phyloP scores from a whole-genome alignment of 2,113 vertebrate genomes.

The Oplegnathus fasciatus region DNA sequence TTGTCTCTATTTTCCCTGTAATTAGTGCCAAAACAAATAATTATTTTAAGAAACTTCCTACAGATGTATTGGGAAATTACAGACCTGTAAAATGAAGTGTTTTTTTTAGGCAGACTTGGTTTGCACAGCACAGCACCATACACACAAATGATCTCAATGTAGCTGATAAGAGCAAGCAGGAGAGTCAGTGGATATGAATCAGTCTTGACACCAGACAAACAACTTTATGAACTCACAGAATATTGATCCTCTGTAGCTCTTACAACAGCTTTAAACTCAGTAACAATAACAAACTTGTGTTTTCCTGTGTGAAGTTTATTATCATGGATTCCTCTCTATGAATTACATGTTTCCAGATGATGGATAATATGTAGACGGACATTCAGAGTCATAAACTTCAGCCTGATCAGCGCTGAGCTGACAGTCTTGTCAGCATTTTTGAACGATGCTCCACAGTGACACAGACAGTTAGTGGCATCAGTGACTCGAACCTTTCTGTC shows the following conservation, averaged over 20 bases:
- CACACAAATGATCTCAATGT: background rate
- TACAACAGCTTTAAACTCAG: background rate
- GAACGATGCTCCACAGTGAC: background rate
- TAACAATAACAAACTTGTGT: background rate
- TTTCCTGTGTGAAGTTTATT: background rate
- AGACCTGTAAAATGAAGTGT: background rate
- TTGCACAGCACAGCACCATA: background rate
- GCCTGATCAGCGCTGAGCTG: constrained; percentile 14
- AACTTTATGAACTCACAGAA: background rate
- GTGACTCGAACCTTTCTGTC: constrained; percentile 5
- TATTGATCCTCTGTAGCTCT: background rate
- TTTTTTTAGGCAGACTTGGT: background rate
- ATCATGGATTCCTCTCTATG: background rate
- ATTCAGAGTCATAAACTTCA: background rate
- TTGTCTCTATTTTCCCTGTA: background rate
- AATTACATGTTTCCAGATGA: background rate
- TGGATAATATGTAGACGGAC: background rate
- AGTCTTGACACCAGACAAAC: background rate
- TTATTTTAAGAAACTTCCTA: background rate
- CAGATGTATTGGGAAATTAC: background rate
- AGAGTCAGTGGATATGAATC: background rate
- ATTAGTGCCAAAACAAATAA: background rate
- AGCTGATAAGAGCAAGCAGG: background rate
- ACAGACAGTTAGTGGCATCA: background rate
- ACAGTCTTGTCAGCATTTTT: constrained; percentile 11